Evolutionary conservation across 2,113 vertebrate species (phyloP), one percentile per base, ranked within the genome.

Genomic region (Cyprinodon variegatus): DNA sequence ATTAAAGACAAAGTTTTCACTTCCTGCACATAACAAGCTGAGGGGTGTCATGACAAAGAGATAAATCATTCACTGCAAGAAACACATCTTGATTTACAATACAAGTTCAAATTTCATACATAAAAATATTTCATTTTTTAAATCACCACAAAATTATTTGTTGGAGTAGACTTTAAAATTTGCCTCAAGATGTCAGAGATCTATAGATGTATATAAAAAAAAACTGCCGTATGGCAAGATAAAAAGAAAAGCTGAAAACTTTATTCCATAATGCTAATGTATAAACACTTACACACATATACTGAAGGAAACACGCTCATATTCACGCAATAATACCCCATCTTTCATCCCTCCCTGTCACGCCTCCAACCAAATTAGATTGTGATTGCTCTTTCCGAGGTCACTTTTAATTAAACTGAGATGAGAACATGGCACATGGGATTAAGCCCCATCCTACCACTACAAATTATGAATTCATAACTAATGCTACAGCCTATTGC

Each of bases 321-420:
- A 77, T 38, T 80, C 67, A 61, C 86, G 89, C 72, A 72, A 77
- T 75, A 85, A 79, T 83, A 76, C 68, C 74, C 71, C 77, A 81
- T 81, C 68, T 78, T 83, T 83, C 81, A 79, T 53, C 79, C 83
- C 69, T 79, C 70, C 76, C 69, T 68, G 82, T 86, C 83, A 89
- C 71, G 84, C 79, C 79, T 83, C 70, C 80, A 86, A 72, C 77
- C 79, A 90, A 92, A 93, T 92, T 91, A 93, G 87, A 93, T 91
- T 90, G 86, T 91, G 89, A 93, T 91, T 89, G 91, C 90, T 92
- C 90, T 87, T 91, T 93, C 90, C 61, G 88, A 90, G 89, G 90
- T 93, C 91, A 93, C 86, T 89, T 94, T 93, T 94, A 93, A 94
- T 94, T 94, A 94, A 93, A 93, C 79, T 72, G 82, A 89, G 91